Evolutionary conservation across 2,113 vertebrate genomes (phyloP).

Genomic region (Arenaria interpres): DNA sequence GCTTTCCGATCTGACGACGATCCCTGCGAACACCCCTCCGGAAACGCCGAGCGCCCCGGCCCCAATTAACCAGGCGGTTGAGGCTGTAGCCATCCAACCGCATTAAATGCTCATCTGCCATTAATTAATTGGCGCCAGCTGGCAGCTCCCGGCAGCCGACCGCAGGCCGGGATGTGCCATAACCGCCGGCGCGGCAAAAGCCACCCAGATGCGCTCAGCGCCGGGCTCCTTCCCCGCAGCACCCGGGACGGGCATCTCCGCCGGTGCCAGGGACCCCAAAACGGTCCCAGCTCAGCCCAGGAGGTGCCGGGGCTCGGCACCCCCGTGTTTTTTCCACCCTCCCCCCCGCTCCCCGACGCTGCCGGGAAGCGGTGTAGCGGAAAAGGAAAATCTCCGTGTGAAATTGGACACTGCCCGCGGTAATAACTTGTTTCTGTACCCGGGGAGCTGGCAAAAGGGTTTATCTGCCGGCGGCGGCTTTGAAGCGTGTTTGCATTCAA

Average conservation of each 20-base stretch:
- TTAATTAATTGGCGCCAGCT: background rate
- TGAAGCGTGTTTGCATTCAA: background rate
- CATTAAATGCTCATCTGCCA: background rate
- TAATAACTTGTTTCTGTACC: background rate
- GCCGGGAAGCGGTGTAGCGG: background rate
- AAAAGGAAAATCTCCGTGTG: background rate
- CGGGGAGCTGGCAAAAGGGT: background rate
- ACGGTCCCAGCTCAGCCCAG: background rate
- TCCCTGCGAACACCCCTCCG: background rate
- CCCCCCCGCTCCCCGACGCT: background rate
- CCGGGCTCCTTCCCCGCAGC: background rate
- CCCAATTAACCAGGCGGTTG: background rate
- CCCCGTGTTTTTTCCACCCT: fast-evolving
- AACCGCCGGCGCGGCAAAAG: fast-evolving
- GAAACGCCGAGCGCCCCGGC: background rate
- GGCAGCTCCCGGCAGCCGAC: background rate
- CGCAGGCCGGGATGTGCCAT: background rate
- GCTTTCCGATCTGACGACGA: fast-evolving
- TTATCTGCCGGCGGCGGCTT: background rate
- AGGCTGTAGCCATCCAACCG: background rate
- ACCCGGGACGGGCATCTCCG: background rate
- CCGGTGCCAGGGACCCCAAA: fast-evolving
- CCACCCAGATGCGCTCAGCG: fast-evolving
- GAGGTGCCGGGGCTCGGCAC: background rate
- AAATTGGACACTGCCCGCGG: background rate